A percentile compares a stretch with the other conserved stretches of the same genome.
Conservation (phyloP, 2,888 invertebrate species). For the Macrosiphum euphorbiae region DNA sequence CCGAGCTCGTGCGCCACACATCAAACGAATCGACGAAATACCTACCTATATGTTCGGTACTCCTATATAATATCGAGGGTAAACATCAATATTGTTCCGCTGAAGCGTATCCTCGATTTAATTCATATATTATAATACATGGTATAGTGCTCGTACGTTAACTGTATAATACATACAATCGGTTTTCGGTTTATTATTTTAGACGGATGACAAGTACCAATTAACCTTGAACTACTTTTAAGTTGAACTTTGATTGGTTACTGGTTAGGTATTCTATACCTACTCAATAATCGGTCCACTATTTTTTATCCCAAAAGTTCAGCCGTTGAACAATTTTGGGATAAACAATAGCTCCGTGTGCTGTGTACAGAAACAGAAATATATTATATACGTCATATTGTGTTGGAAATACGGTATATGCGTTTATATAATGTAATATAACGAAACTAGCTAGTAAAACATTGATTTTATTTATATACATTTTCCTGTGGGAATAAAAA, state of each 20-base stretch:
- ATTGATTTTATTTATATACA: neutral
- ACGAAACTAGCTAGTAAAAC: neutral
- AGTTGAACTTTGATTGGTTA: neutral
- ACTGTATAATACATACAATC: neutral
- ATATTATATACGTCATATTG: neutral
- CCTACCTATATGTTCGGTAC: neutral
- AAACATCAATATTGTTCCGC: neutral
- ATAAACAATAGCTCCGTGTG: neutral
- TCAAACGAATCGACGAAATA: neutral
- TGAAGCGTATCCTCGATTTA: neutral
- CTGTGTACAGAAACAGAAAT: neutral
- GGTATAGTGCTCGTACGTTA: neutral
- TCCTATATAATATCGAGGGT: neutral
- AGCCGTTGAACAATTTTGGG: neutral
- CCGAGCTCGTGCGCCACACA: neutral
- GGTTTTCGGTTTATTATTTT: neutral
- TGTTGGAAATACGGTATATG: neutral
- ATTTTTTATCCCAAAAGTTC: slow-evolving; percentile 8
- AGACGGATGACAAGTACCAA: neutral
- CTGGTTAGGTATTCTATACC: neutral
- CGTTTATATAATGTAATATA: neutral
- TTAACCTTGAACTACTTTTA: slow-evolving; percentile 13
- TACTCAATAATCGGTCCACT: neutral
- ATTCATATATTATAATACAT: neutral
- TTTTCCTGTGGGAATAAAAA: neutral